Base-by-base conservation (phyloP, 2,888 invertebrate genomes). In the Andrena haemorrhoa region DNA sequence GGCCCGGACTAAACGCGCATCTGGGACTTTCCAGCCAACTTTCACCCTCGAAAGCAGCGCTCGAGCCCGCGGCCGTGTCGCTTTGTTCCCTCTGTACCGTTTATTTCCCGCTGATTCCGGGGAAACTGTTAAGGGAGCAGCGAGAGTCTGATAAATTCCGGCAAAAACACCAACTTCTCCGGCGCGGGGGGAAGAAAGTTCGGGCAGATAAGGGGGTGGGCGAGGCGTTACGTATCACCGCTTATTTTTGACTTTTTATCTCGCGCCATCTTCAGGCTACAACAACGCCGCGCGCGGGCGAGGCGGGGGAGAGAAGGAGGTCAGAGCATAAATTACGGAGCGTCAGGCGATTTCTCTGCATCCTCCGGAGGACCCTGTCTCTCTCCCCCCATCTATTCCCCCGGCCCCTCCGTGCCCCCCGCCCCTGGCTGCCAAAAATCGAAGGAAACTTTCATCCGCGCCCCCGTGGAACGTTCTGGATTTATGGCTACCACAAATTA, bases 391-490 rank as follows among this genome's bases (percentile, higher is more conserved):
- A 31, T 76, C 82, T 53, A 60, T 68, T 29, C 35, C 61, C 66
- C 35, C 1, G 16, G 1, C 23, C 31, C 12, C 8, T 8, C 56
- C 20, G 16, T 61, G 47, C 63, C n/a, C 31, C 61, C 8, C 71
- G 60, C 65, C 51, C 58, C 20, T 63, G 56, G 64, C 51, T 76
- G 84, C 88, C 86, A 79, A 85, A 87, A 89, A 87, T 84, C 88
- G 87, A 84, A 89, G 79, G 76, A 84, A 86, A 89, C 83, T 89
- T 89, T 86, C 85, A 86, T 84, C 87, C 81, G 53, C 63, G 69
- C 75, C 63, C 70, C 41, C 70, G 69, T 65, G 70, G 63, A 77
- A 76, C 75, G 41, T 66, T 66, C 65, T 58, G 41, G 76, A 86
- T 86, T 87, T 86, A 86, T 82, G 82, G 77, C 82, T 12, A 63